Evolutionary conservation across 2,113 vertebrate genomes (phyloP), one percentile per base, ranked within the genome.

Genomic region (Tilapia sparmanii): DNA sequence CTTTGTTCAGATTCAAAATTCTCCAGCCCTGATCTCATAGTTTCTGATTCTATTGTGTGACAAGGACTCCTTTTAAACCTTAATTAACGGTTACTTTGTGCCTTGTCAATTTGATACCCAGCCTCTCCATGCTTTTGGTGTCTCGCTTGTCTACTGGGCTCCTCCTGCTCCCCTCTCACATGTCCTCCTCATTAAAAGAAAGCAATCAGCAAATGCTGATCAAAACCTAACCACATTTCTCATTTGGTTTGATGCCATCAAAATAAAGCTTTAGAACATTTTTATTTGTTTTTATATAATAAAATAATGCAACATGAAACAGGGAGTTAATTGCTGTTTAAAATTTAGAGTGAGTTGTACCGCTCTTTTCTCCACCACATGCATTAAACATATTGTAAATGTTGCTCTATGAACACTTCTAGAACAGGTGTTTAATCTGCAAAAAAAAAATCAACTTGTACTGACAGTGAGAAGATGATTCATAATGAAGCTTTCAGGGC

Each of bases 31-130:
- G 29, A 10, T 61, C 33, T 47, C 24, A n/a, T 0, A 73, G 42
- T 11, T 78, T 78, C 71, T 78, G 26, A 78, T 31, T 78, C 45
- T 31, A 31, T 13, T 78, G 71, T 50, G 26, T 78, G 16, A 50
- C 16, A 1, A 78, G 10, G 45, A 31, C 16, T 50, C 45, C 45
- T 31, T 11, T 50, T 31, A 76, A 76, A 31, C 24, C 15, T 16
- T 76, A 3, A 5, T 18, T 0, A 76, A 19, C 10, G 7, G 9
- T 4, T 47, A 78, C 16, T 50, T 19, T 78, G 45, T 50, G 42
- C 4, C 10, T 50, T 78, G 24, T 78, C 0, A 2, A 45, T 19
- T 18, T 47, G 24, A 50, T 0, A 29, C 42, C 16, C 26, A 19
- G n/a, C 24, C 71, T 50, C 24, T n/a, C 18, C 9, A 31, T 0